Evolutionary conservation across 2,888 invertebrate genomes (phyloP).

Genomic region (Empis livida): DNA sequence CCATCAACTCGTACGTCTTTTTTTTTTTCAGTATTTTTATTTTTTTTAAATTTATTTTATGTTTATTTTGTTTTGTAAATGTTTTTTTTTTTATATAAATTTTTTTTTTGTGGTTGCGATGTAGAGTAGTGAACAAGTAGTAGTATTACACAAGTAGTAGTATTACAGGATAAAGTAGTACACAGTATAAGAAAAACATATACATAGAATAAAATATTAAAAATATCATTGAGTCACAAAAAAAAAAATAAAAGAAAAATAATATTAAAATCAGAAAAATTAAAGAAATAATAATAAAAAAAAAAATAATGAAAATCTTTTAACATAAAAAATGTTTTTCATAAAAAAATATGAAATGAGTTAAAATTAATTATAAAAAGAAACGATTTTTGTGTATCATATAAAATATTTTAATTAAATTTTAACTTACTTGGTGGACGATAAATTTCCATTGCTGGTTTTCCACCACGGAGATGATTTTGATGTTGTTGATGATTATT

Average conservation of each 20-base stretch:
- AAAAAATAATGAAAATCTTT: too few relatives aligned
- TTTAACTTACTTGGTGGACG: slow-evolving; percentile 77
- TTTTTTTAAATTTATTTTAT: background rate
- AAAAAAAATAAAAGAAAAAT: slow-evolving; percentile 2
- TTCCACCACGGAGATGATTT: slow-evolving; percentile 42
- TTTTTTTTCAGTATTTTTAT: background rate
- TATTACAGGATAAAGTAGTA: background rate
- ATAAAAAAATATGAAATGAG: background rate
- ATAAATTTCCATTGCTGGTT: slow-evolving; percentile 79
- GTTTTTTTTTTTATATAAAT: slow-evolving; percentile 2
- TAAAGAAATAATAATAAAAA: slow-evolving; percentile 9
- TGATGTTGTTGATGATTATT: slow-evolving; percentile 27
- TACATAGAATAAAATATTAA: slow-evolving; percentile 11
- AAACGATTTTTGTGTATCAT: slow-evolving; percentile 13
- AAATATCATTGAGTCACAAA: slow-evolving; percentile 4
- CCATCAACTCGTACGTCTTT: slow-evolving; percentile 49
- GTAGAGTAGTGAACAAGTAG: slow-evolving; percentile 1
- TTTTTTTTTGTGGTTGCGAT: background rate
- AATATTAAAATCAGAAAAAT: slow-evolving; percentile 2
- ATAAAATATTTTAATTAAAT: slow-evolving; percentile 1
- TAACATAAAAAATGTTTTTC: slow-evolving; percentile 3
- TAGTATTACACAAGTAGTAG: background rate
- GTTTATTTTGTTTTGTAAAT: background rate
- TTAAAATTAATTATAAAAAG: slow-evolving; percentile 15
- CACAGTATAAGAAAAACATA: slow-evolving; percentile 14